Conservation (phyloP, 2,888 invertebrate genomes). For the Teleiodes luculella region DNA sequence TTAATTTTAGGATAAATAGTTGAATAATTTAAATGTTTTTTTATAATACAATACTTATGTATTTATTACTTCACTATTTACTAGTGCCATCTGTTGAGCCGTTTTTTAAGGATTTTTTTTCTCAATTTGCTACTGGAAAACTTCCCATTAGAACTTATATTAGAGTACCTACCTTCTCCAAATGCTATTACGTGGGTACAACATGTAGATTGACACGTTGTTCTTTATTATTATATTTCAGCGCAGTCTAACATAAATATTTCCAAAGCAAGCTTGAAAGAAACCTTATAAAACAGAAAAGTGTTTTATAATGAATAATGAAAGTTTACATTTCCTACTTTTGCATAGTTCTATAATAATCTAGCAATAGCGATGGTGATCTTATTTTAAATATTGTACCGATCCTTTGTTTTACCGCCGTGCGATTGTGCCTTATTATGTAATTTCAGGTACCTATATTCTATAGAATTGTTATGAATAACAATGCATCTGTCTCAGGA, state of each 20-base stretch:
- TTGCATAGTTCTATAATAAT: slow-evolving; percentile 7
- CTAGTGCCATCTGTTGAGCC: too few relatives aligned
- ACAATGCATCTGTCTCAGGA: slow-evolving; percentile 4
- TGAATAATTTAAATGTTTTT: too few relatives aligned
- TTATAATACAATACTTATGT: too few relatives aligned
- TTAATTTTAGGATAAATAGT: too few relatives aligned
- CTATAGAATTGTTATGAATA: not conserved
- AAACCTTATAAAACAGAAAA: not conserved
- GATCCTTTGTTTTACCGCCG: slow-evolving; percentile 12
- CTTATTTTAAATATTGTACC: slow-evolving; percentile 1
- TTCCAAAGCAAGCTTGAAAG: not conserved
- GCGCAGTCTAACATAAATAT: not conserved
- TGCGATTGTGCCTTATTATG: slow-evolving; percentile 15
- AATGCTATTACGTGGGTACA: not conserved
- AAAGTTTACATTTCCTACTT: slow-evolving; percentile 6
- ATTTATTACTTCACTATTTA: too few relatives aligned
- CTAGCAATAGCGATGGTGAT: slow-evolving; percentile 12
- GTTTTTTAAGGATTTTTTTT: too few relatives aligned
- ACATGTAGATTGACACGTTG: too few relatives aligned
- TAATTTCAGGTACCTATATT: not conserved
- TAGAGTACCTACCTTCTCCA: too few relatives aligned
- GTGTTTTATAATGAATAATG: slow-evolving; percentile 4
- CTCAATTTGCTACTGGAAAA: too few relatives aligned
- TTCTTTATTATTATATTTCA: not conserved
- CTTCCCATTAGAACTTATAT: too few relatives aligned